Evolutionary conservation across 2,888 invertebrate genomes (phyloP).

Genomic region (Hypolimnas misippus): DNA sequence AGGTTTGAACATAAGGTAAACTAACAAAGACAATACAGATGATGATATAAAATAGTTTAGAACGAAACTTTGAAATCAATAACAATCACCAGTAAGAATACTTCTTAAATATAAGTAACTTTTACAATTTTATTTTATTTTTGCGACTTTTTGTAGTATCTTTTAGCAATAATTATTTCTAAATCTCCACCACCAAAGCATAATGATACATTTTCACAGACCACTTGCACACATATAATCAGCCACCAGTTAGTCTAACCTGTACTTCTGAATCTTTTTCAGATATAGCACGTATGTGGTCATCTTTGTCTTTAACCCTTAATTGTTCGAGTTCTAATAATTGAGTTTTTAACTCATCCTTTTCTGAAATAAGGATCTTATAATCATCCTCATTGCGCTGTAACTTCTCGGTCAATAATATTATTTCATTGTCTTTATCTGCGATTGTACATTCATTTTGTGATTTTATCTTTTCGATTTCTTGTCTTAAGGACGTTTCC

Average conservation of each 20-base stretch:
- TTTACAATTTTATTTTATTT: background rate
- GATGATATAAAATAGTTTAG: background rate
- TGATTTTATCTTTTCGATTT: slow-evolving; percentile 53
- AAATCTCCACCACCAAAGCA: slow-evolving; percentile 27
- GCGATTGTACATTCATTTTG: slow-evolving; percentile 51
- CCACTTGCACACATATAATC: slow-evolving; percentile 42
- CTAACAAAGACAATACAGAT: background rate
- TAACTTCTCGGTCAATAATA: slow-evolving; percentile 54
- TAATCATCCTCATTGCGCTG: slow-evolving; percentile 48
- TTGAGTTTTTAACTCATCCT: slow-evolving; percentile 53
- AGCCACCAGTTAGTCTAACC: slow-evolving; percentile 63
- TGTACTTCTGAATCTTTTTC: slow-evolving; percentile 64
- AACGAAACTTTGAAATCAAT: background rate
- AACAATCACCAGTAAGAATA: background rate
- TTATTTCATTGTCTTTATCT: slow-evolving; percentile 57
- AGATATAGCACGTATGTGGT: slow-evolving; percentile 50
- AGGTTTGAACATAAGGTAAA: slow-evolving; percentile 13
- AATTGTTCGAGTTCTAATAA: slow-evolving; percentile 54
- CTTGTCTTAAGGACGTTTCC: slow-evolving; percentile 50
- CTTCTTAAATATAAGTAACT: slow-evolving; percentile 1
- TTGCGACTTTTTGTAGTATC: no score
- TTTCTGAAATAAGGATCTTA: slow-evolving; percentile 47
- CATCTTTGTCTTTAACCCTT: slow-evolving; percentile 60
- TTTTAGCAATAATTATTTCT: no score
- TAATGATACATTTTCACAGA: slow-evolving; percentile 14